Evolutionary conservation across 2,888 invertebrate species (phyloP).

Genomic region (Trissolcus japonicus): DNA sequence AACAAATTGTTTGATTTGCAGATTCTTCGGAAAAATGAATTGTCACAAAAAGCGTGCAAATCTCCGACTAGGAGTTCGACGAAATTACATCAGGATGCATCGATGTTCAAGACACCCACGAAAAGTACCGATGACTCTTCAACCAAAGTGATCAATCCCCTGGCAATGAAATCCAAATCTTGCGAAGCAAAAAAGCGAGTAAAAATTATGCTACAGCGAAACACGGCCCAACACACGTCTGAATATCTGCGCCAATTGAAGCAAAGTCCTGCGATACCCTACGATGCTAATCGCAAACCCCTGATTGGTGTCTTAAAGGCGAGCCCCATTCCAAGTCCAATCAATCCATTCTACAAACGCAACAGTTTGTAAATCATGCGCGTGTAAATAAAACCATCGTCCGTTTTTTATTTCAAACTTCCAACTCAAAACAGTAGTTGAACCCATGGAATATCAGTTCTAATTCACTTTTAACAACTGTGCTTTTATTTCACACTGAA

Average conservation of each 20-base stretch:
- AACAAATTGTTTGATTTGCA: not conserved
- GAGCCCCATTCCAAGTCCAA: slow-evolving; percentile 82
- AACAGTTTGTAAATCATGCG: slow-evolving; percentile 30
- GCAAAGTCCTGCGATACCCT: slow-evolving; percentile 86
- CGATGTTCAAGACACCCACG: slow-evolving; percentile 4
- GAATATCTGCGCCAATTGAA: slow-evolving; percentile 85
- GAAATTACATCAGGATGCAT: not conserved
- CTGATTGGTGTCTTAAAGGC: slow-evolving; percentile 85
- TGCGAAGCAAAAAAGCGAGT: slow-evolving; percentile 80
- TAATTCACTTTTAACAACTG: not conserved
- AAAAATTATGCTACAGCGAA: slow-evolving; percentile 84
- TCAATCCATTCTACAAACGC: slow-evolving; percentile 86
- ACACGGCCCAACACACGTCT: slow-evolving; percentile 83
- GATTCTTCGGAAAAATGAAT: not conserved
- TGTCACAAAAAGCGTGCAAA: not conserved
- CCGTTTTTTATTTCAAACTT: not conserved
- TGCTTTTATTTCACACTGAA: no score
- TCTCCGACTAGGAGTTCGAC: not conserved
- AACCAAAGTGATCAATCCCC: slow-evolving; percentile 27
- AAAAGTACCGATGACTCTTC: slow-evolving; percentile 6
- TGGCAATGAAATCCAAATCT: slow-evolving; percentile 23
- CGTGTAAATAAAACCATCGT: slow-evolving; percentile 7
- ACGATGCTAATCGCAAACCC: slow-evolving; percentile 83
- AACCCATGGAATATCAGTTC: not conserved
- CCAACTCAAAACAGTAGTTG: not conserved